These are phyloP conservation scores for Oscheius sp. DNA, from an alignment of 2,888 invertebrate genomes.

Conservation along the genomic window DNA sequence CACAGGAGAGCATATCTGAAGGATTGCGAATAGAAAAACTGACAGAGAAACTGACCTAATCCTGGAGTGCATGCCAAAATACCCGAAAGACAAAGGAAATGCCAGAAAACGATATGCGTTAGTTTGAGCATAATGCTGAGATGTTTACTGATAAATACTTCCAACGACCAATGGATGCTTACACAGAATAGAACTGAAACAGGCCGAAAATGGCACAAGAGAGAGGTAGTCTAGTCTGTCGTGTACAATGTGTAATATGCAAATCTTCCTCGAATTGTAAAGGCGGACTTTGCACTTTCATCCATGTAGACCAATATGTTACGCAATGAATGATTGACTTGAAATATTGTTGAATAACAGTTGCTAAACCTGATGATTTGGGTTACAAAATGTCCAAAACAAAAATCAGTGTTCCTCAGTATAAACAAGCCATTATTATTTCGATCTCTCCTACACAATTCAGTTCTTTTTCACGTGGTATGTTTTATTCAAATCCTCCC, in stretches of 20 bases:
- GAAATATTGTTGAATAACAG: no score
- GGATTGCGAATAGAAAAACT: not conserved
- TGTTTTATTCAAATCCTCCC: no score
- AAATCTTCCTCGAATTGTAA: not conserved
- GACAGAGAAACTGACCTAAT: not conserved
- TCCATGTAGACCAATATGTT: conserved; percentile 2
- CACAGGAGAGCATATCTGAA: conserved; percentile 16
- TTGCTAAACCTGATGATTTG: no score
- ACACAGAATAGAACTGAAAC: not conserved
- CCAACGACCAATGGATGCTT: no score
- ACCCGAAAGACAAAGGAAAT: not conserved
- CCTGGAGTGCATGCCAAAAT: not conserved
- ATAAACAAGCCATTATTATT: no score
- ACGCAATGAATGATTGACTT: no score
- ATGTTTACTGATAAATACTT: no score
- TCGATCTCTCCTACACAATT: no score
- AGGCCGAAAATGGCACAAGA: not conserved
- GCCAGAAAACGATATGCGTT: not conserved
- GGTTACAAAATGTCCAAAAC: no score
- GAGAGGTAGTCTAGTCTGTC: conserved; percentile 1
- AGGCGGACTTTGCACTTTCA: conserved; percentile 4
- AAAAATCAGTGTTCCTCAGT: no score
- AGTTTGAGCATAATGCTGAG: no score
- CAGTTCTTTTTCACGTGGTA: no score
- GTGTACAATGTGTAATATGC: conserved; percentile 1